phyloP scores from a whole-genome alignment of 2,797 vertebrate genomes.

The Neopelma chrysocephalum region DNA sequence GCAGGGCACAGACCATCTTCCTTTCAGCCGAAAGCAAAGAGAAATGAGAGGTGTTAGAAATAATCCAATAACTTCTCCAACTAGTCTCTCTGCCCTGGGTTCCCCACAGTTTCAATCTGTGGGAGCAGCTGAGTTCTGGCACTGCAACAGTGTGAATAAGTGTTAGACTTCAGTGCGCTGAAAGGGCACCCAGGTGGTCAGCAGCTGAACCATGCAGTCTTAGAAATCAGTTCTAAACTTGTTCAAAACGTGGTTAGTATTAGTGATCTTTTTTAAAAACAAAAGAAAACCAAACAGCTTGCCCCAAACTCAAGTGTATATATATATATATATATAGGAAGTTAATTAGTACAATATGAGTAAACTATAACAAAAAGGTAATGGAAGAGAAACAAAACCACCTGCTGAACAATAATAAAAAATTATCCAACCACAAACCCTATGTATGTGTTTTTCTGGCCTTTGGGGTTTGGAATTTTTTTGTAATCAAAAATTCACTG shows the following conservation, averaged over 20 bases:
- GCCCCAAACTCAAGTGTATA: background rate
- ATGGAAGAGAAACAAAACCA: background rate
- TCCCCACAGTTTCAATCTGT: background rate
- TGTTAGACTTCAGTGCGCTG: background rate
- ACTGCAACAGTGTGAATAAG: background rate
- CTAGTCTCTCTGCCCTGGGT: background rate
- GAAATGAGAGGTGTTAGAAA: background rate
- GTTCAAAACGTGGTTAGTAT: background rate
- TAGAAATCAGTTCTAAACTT: background rate
- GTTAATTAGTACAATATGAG: background rate
- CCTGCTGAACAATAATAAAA: background rate
- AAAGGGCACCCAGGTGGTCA: background rate
- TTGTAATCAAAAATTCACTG: background rate
- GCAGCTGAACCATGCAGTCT: background rate
- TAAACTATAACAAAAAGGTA: background rate
- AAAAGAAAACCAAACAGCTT: background rate
- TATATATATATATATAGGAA: background rate
- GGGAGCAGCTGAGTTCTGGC: background rate
- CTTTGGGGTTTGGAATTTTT: background rate
- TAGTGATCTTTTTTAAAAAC: background rate
- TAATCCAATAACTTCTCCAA: background rate
- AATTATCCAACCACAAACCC: background rate
- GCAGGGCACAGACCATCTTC: background rate
- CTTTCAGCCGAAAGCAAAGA: background rate
- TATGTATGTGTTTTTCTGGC: background rate